Percentiles rank a stretch among this genome's conserved stretches.
Conservation (phyloP, 2,888 invertebrate species). For the Punctoribates punctum region DNA sequence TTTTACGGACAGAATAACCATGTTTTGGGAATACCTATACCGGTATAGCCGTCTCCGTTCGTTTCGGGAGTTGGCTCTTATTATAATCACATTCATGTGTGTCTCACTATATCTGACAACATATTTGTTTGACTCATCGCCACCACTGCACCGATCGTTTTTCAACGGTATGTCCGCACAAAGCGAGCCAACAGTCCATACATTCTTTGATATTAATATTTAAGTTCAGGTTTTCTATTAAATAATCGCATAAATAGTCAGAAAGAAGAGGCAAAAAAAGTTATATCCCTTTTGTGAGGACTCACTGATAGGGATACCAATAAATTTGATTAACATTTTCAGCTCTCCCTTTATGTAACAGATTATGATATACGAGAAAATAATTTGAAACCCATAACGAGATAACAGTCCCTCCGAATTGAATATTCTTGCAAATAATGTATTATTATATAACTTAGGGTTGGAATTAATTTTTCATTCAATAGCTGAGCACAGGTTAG, state of each 20-base stretch:
- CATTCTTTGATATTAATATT: too few species aligned
- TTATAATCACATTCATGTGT: conserved; percentile 17
- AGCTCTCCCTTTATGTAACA: neutral
- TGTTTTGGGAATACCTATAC: neutral
- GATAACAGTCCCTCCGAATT: neutral
- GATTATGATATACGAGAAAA: conserved; percentile 2
- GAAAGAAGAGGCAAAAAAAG: too few species aligned
- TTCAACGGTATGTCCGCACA: conserved; percentile 16
- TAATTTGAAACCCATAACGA: neutral
- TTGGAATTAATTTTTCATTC: too few species aligned
- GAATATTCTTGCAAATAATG: too few species aligned
- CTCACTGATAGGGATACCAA: neutral
- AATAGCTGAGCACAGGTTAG: too few species aligned
- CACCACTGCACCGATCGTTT: neutral
- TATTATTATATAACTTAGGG: too few species aligned
- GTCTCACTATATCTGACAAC: conserved; percentile 24
- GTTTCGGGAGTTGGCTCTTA: conserved; percentile 21
- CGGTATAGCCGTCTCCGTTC: conserved; percentile 12
- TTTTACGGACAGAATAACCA: neutral
- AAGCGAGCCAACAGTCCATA: too few species aligned
- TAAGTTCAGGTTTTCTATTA: too few species aligned
- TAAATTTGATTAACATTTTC: conserved; percentile 25
- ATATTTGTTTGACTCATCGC: conserved; percentile 28
- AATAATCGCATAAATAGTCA: too few species aligned
- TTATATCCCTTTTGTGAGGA: too few species aligned